Base-by-base conservation (phyloP, 1,140 invertebrate genomes). In the Caenorhabditis briggsae region DNA sequence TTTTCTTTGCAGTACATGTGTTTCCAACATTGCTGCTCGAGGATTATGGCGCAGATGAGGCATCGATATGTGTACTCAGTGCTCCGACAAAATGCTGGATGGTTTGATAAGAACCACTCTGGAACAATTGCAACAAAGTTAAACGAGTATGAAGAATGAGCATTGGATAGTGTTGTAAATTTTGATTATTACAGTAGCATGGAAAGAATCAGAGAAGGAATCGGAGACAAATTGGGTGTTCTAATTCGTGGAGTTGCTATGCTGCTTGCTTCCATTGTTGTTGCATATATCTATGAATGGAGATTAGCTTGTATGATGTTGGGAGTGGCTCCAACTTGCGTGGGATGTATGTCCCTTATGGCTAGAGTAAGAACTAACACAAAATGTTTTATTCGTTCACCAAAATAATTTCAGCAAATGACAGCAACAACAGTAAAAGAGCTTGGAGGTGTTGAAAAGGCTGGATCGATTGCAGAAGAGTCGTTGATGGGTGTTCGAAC, bases 51-150 rank as follows among this genome's bases (percentile, higher is more conserved):
- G 61, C 93, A 95, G 91, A 94, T 96, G 43, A 94, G 95, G 64
- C 94, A 94, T 89, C 93, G 93, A 88, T 96, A 95, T 91, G 93
- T 96, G 20, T 93, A 94, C 89, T 94, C 95, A 11, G 95, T 96
- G 2, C 93, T 97, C 5, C 94, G 95, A 25, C 96, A 97, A 93
- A 96, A 97, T 90, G 96, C 97, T 90, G 93, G 95, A 33, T 97
- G 96, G 96, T 97, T 96, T 92, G 96, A 97, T 91, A 95, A 95
- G 5, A 95, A 96, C 89, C 95, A 96, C 43, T 95, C 95, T 23
- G 95, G 96, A 89, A 96, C 96, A 90, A 96, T 97, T 89, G 96
- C 96, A 85, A 96, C 95, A 64, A 95, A 95, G 93, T 95, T 97
- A 87, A 95, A 96, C 25, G 96, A 97, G 96, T 97, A 94, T 95